These are phyloP conservation scores for Enhydra lutris DNA, from an alignment of 2,113 vertebrate species.

Conservation along the genomic window DNA sequence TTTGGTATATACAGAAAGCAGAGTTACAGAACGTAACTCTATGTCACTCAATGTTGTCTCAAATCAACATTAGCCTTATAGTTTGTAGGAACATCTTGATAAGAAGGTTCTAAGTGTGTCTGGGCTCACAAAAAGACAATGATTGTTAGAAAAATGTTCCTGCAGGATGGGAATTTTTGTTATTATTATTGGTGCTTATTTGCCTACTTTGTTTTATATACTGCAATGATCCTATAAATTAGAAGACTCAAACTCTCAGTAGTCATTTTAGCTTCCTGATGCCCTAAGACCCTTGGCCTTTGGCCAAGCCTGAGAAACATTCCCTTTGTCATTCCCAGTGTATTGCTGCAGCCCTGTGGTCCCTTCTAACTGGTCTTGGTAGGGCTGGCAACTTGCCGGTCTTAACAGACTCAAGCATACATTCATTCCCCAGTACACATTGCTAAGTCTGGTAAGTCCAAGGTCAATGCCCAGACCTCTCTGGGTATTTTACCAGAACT, in stretches of 20 bases:
- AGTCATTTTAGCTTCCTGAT: not conserved
- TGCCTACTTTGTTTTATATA: not conserved
- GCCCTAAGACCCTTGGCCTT: not conserved
- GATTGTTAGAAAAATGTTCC: not conserved
- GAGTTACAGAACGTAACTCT: not conserved
- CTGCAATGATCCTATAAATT: not conserved
- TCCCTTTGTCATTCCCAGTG: not conserved
- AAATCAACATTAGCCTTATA: not conserved
- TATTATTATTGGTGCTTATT: not conserved
- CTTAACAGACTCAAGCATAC: not conserved
- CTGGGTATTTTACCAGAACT: not conserved
- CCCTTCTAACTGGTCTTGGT: not conserved
- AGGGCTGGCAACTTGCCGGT: not conserved
- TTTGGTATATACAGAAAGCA: not conserved
- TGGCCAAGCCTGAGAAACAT: not conserved
- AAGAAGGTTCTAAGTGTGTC: not conserved
- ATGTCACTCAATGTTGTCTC: not conserved
- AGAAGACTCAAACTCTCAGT: not conserved
- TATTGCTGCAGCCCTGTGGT: rapidly evolving
- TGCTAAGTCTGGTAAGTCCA: not conserved
- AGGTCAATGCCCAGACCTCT: not conserved
- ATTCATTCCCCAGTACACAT: not conserved
- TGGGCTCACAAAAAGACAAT: not conserved
- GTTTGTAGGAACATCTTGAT: not conserved
- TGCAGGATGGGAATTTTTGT: not conserved